Evolutionary conservation across 2,113 vertebrate genomes (phyloP).

Genomic region (Cryptomyrus ogoouensis): DNA sequence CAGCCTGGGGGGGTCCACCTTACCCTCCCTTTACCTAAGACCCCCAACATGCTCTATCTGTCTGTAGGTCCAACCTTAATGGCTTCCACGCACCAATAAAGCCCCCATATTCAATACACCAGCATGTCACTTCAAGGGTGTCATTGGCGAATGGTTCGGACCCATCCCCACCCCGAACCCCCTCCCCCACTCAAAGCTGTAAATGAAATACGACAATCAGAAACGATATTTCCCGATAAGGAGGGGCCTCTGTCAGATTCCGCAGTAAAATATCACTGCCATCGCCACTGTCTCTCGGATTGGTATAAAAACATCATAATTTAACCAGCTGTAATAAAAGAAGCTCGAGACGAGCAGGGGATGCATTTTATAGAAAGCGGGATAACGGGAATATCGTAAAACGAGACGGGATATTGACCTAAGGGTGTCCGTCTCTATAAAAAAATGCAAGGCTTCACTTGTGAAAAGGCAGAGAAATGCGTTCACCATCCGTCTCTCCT

Average conservation of each 20-base stretch:
- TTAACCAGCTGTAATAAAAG: slow-evolving; percentile 3
- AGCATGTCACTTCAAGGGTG: background rate
- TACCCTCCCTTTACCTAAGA: background rate
- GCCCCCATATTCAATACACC: background rate
- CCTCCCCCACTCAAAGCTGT: background rate
- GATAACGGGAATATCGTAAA: slow-evolving; percentile 29
- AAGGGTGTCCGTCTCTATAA: slow-evolving; percentile 33
- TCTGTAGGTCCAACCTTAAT: background rate
- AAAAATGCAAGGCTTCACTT: background rate
- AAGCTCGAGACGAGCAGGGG: background rate
- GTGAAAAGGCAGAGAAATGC: background rate
- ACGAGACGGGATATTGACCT: slow-evolving; percentile 32
- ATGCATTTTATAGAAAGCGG: background rate
- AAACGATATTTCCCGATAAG: background rate
- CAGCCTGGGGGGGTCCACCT: background rate
- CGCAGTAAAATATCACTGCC: background rate
- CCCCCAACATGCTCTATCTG: background rate
- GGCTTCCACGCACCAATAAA: background rate
- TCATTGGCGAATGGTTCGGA: background rate
- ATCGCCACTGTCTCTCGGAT: background rate
- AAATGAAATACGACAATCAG: background rate
- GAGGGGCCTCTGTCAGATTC: background rate
- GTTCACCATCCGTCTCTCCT: background rate
- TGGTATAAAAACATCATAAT: background rate
- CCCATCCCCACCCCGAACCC: background rate